Evolutionary conservation across 2,888 invertebrate species (phyloP).

Genomic region (Drosophila mayaguana): DNA sequence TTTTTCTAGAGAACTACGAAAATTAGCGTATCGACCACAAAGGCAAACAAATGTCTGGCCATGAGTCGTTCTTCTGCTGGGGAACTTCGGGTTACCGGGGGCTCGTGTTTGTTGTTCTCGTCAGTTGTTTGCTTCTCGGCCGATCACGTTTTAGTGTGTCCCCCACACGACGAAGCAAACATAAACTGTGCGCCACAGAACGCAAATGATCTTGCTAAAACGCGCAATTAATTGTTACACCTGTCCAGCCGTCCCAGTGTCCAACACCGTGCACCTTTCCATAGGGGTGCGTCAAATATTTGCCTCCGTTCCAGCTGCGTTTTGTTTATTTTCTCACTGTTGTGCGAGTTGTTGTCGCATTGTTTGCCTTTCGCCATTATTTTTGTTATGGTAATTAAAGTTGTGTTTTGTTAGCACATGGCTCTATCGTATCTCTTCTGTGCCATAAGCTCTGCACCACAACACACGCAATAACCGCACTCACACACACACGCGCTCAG

Average conservation of each 20-base stretch:
- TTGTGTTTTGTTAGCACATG: slow-evolving; percentile 40
- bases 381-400: slow-evolving; percentile 61
- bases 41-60: slow-evolving; percentile 63
- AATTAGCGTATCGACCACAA: slow-evolving; percentile 80
- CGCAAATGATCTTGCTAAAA: slow-evolving; percentile 34
- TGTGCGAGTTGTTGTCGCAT: slow-evolving; percentile 50
- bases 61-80: slow-evolving; percentile 12
- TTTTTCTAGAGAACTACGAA: slow-evolving; percentile 67
- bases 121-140: slow-evolving; percentile 30
- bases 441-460: not conserved
- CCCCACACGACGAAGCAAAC: slow-evolving; percentile 28
- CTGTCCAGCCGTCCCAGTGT: slow-evolving; percentile 32
- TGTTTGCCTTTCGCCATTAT: slow-evolving; percentile 56
- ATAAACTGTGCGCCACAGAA: slow-evolving; percentile 20
- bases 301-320: slow-evolving; percentile 21
- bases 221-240: slow-evolving; percentile 61
- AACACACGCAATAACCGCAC: slow-evolving; percentile 6
- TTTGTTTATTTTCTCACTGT: slow-evolving; percentile 67
- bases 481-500: not conserved
- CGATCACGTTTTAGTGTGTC: slow-evolving; percentile 40
- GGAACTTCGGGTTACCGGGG: slow-evolving; percentile 8
- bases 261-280: not conserved
- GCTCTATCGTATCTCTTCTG: slow-evolving; percentile 22
- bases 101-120: slow-evolving; percentile 18
- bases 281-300: slow-evolving; percentile 32